Conservation (phyloP, 2,888 invertebrate genomes). For the Pilophorus perplexus region DNA sequence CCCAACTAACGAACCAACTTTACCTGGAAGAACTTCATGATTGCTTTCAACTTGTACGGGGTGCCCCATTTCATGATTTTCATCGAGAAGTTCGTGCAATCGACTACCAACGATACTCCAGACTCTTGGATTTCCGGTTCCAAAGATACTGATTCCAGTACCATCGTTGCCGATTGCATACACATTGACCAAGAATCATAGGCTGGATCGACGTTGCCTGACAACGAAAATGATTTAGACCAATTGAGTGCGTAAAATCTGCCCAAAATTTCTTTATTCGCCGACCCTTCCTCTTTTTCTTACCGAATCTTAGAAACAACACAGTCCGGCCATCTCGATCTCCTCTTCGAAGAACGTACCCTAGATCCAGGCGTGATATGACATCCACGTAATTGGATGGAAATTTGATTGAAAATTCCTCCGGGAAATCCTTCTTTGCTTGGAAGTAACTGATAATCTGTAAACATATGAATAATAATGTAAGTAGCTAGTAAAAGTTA, state of each 20-base stretch:
- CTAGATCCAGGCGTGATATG: constrained; percentile 44
- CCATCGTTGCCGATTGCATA: constrained; percentile 57
- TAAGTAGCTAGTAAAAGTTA: no score
- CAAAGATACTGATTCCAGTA: constrained; percentile 57
- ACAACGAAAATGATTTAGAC: no score
- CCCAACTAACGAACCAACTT: no score
- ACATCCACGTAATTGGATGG: constrained; percentile 39
- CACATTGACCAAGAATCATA: constrained; percentile 56
- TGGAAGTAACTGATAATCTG: constrained; percentile 47
- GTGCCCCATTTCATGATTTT: constrained; percentile 52
- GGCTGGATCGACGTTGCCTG: constrained; percentile 56
- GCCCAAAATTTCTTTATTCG: no score
- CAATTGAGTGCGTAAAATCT: background rate
- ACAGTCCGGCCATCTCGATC: constrained; percentile 48
- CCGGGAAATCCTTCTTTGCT: constrained; percentile 46
- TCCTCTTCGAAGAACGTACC: constrained; percentile 46
- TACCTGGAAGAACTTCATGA: constrained; percentile 47
- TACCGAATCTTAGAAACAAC: constrained; percentile 49
- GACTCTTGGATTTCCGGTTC: constrained; percentile 60
- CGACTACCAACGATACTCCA: constrained; percentile 54
- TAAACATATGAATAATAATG: background rate
- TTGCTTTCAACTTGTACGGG: constrained; percentile 45
- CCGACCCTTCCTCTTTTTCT: no score
- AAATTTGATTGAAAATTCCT: constrained; percentile 43
- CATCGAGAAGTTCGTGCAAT: constrained; percentile 53